phyloP scores from a whole-genome alignment of 2,797 vertebrate species.

The Arremon aurantiirostris region DNA sequence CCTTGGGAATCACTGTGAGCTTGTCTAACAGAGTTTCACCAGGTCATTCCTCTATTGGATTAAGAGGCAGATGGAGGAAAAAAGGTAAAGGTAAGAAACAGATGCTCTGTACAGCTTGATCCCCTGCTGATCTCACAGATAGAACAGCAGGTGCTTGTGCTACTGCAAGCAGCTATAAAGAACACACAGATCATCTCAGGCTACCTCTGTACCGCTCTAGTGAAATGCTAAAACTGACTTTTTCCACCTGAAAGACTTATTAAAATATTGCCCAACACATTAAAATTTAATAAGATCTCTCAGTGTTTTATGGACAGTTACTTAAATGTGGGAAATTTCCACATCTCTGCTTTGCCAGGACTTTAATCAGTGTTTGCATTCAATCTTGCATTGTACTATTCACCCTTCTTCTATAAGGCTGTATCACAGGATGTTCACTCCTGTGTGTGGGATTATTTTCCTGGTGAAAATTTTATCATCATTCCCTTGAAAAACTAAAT shows the following conservation, averaged over 20 bases:
- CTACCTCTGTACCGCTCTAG: neutral
- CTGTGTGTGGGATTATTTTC: neutral
- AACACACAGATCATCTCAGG: neutral
- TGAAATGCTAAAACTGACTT: neutral
- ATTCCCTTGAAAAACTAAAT: neutral
- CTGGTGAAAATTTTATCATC: neutral
- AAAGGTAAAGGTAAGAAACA: conserved; percentile 12
- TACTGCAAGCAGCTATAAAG: neutral
- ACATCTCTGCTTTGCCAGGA: neutral
- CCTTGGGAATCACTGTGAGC: neutral
- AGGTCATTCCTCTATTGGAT: neutral
- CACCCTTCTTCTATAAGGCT: neutral
- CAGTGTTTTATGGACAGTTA: neutral
- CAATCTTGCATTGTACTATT: neutral
- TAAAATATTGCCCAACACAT: neutral
- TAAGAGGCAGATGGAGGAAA: conserved; percentile 19
- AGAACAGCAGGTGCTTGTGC: neutral
- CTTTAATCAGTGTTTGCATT: neutral
- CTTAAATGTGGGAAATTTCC: neutral
- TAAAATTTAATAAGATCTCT: neutral
- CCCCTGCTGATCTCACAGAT: neutral
- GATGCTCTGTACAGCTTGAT: neutral
- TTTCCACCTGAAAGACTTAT: neutral
- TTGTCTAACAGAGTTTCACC: neutral
- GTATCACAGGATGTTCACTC: neutral